These are phyloP conservation scores for Tiliacea citrago DNA, from an alignment of 2,888 invertebrate species.

Conservation along the genomic window DNA sequence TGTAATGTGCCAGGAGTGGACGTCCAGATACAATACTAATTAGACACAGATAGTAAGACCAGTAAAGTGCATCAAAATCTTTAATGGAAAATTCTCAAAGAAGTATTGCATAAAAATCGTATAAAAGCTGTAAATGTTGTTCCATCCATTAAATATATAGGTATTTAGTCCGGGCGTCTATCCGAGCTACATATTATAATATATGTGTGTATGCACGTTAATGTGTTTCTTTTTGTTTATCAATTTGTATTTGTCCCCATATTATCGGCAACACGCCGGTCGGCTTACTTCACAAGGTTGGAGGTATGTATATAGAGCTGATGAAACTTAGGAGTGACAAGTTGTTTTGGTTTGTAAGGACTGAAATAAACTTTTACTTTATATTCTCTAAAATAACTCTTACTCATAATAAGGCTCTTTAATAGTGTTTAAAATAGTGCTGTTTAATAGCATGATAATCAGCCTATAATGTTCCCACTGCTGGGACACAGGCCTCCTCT, in stretches of 20 bases:
- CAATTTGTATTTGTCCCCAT: conserved; percentile 90
- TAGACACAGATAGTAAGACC: neutral
- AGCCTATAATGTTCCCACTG: no score
- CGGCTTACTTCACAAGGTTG: conserved; percentile 87
- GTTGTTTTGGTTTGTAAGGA: conserved; percentile 9
- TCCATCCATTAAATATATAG: conserved; percentile 60
- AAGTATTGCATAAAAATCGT: conserved; percentile 54
- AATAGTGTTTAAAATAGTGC: no score
- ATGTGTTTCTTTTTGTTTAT: conserved; percentile 89
- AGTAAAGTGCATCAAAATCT: conserved; percentile 14
- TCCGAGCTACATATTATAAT: conserved; percentile 62
- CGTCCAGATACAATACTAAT: neutral
- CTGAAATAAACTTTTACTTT: neutral
- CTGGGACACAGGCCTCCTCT: no score
- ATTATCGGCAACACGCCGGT: conserved; percentile 86
- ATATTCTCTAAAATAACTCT: neutral
- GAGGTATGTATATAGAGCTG: conserved; percentile 77
- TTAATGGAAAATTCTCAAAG: neutral
- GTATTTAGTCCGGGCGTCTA: conserved; percentile 63
- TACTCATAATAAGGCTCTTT: no score
- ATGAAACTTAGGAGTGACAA: conserved; percentile 18
- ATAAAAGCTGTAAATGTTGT: conserved; percentile 37
- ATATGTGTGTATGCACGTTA: conserved; percentile 79
- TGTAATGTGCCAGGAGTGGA: neutral
- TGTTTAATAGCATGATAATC: no score